Base-by-base conservation (phyloP, 2,797 vertebrate species). In the Malacoraja senta region DNA sequence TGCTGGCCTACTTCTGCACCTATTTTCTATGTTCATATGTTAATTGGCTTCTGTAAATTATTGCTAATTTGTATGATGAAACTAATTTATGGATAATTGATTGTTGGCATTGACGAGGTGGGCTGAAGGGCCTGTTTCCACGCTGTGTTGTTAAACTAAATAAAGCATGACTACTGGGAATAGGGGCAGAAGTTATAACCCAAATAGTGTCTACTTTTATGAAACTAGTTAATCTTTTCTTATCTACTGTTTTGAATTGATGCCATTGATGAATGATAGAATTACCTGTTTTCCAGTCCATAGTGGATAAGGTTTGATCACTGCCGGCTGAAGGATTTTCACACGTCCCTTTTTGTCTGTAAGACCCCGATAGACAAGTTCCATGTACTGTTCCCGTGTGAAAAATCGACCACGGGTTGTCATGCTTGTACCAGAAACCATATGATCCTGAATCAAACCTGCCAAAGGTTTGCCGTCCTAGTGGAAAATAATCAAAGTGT, bases 221-320 rank as follows among this genome's bases (percentile, higher is more conserved):
- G 13, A 65, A n/a, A 21, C n/a, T 68, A 68, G 68, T 65, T 35
- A 35, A 65, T 32, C 7, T 35, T 35, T 68, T 88, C 35, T 3
- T 12, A 58, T 3, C 26, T 61, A 61, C 61, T 68, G n/a, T 68
- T 32, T 8, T 24, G 29, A 26, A 29, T 12, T 83, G 44, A 83
- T 13, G 10, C 53, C 19, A 17, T 1, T 44, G 35, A 44, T 29
- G 72, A 15, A 15, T 24, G 21, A 10, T 10, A 7, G 29, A 29
- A 84, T 58, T 95, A 98, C 99, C 98, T 99, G 98, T 93, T 99
- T 99, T 93, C 98, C 99, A 0, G 98, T 98, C 99, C 99, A 99
- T 1, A 99, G 96, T 0, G 10, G 94, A 61, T 95, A 96, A 0
- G 99, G 99, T 94, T 98, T 99, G 94, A 98, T 92, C 71, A 99